Base-by-base conservation (phyloP, 1,140 invertebrate genomes). In the Halictus rubicundus region DNA sequence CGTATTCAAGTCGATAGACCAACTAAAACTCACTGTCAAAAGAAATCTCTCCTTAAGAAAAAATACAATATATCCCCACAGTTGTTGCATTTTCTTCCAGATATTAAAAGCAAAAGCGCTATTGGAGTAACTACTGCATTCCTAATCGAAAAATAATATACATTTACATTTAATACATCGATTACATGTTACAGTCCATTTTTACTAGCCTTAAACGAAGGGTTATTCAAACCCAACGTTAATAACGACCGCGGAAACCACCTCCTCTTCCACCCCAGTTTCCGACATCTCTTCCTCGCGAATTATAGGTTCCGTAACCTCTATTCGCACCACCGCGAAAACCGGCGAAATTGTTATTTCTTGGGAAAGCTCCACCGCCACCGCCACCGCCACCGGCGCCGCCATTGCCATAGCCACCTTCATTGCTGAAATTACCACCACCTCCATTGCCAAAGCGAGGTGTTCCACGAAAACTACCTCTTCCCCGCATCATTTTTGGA, bases 401-500 rank as follows among this genome's bases (percentile, higher is more conserved):
- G 52, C 21, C n/a, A 9, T 9, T n/a, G 54, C 54, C 54, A 9
- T 8, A 21, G 21, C 42, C 42, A 46, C 42, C 32, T 32, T 32
- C 32, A 32, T 25, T 46, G 21, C 19, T 16, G 49, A 57, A 69
- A 32, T 81, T 73, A n/a, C 72, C 59, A 14, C 70, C 69, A 5
- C 32, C 42, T 46, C 42, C 42, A 46, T 46, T 46, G 42, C 42
- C 42, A 12, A 46, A 46, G 10, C 68, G 64, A 59, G 21, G 76
- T 42, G 52, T 27, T 14, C 82, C 83, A 10, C 77, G 82, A 52
- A 77, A 86, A 71, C 63, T 52, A 32, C 46, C 63, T 49, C 72
- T 74, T 7, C n/a, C 54, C 8, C 90, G 78, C 83, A 87, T 84
- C 32, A 89, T 42, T 86, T 90, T 90, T 16, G 78, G 0, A 49